Base-by-base conservation (phyloP, 2,888 invertebrate species). In the Meteorus cinctellus region DNA sequence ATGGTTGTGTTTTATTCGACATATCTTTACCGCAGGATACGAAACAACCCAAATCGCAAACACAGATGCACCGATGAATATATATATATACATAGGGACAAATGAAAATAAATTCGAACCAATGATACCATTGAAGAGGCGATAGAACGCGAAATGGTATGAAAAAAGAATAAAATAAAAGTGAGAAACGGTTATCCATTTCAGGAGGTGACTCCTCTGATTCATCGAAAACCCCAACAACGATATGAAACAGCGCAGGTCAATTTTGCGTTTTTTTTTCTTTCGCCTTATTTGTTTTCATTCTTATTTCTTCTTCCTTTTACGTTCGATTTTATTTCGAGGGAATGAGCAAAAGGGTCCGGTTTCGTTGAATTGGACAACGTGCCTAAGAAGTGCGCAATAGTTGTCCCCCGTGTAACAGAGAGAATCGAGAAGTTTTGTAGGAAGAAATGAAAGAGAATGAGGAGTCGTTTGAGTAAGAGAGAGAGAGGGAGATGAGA, bases 311-410 rank as follows among this genome's bases (percentile, higher is more conserved):
- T 12, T 41, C 2, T 41, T 41, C 8, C 41, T 41, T 41, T 41
- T 41, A 2, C 41, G 4, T 12, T 41, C 27, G 24, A 34, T 73
- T 76, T 72, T 69, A 68, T 51, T 74, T 55, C 55, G 59, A 72
- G 66, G 24, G 45, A 66, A 59, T 45, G 48, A 67, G 34, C 51
- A 34, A 68, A 73, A 72, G 70, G 70, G 60, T 70, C 70, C 27
- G 36, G 70, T 70, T 62, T 60, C 60, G 48, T 60, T 24, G 60
- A 70, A 70, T 60, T 70, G 55, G 55, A 70, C 70, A 70, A 70
- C 59, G 59, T 70, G 70, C 55, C 59, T 70, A 41, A 19, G 34
- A 59, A 70, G 19, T 71, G 63, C 77, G 74, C 74, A 77, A 60
- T 70, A 67, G 41, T 34, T 48, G 45, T 73, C 67, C 29, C 51